phyloP scores from a whole-genome alignment of 64 coral and sea anemone genomes.

The Platygyra sinensis region DNA sequence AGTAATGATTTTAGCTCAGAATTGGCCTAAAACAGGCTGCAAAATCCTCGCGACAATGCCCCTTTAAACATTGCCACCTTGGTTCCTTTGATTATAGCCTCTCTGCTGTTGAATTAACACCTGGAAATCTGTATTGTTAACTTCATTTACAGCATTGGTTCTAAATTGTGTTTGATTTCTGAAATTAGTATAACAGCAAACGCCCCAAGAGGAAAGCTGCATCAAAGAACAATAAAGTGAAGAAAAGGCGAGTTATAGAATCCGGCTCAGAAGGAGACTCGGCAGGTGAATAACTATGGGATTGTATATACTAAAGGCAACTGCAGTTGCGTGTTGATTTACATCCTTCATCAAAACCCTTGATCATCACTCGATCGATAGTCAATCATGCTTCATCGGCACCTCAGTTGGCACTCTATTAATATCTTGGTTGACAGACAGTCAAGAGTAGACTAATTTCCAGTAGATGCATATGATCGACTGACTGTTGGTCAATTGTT shows the following conservation, averaged over 20 bases:
- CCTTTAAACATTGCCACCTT: too few species aligned
- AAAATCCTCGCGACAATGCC: too few species aligned
- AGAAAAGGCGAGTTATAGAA: slow-evolving; percentile 58
- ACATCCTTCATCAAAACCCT: background rate
- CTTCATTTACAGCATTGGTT: background rate
- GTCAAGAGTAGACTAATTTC: background rate
- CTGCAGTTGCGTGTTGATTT: background rate
- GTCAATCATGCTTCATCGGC: too few species aligned
- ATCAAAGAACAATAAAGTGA: slow-evolving; percentile 1
- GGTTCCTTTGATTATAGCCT: too few species aligned
- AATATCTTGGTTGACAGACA: too few species aligned
- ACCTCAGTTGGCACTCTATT: too few species aligned
- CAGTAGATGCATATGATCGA: too few species aligned
- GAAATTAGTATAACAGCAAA: slow-evolving; percentile 36
- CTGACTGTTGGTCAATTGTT: too few species aligned
- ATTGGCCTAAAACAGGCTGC: too few species aligned
- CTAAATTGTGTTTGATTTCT: background rate
- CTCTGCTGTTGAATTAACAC: too few species aligned
- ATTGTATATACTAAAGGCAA: background rate
- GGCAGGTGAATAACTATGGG: background rate
- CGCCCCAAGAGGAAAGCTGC: slow-evolving; percentile 70
- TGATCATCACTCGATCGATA: too few species aligned
- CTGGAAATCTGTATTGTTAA: background rate
- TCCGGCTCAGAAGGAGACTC: slow-evolving; percentile 67
- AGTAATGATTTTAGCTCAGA: too few species aligned